These are phyloP conservation scores for Tetraneura akinire DNA, from an alignment of 1,140 invertebrate genomes.

Conservation along the genomic window DNA sequence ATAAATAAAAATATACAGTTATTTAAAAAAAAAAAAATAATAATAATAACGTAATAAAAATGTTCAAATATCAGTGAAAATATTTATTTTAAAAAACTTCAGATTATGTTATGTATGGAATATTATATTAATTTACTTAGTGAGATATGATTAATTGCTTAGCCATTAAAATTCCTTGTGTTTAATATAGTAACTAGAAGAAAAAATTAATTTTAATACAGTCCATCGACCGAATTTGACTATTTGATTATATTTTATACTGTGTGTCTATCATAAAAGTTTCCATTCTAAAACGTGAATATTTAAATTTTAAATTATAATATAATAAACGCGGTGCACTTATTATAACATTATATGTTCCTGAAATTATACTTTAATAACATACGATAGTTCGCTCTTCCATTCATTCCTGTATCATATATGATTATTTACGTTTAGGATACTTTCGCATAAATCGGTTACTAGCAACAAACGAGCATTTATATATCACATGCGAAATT, in stretches of 20 bases:
- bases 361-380: constrained; percentile 36
- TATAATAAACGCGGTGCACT: neutral
- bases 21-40: too few species aligned
- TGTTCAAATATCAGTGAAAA: neutral
- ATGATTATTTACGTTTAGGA: constrained; percentile 31
- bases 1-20: too few species aligned
- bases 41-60: too few species aligned
- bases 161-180: neutral
- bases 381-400: neutral
- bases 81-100: neutral
- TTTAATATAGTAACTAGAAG: neutral
- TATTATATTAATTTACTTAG: too few species aligned
- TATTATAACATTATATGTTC: neutral
- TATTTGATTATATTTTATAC: too few species aligned
- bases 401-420: neutral
- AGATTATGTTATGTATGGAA: neutral
- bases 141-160: too few species aligned
- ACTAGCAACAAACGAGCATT: neutral
- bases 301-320: constrained; percentile 17
- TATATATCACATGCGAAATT: neutral
- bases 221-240: neutral
- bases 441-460: constrained; percentile 43
- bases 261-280: neutral
- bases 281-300: constrained; percentile 36
- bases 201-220: neutral